phyloP scores from a whole-genome alignment of 2,888 invertebrate species.

The Ypsolopha scabrella region DNA sequence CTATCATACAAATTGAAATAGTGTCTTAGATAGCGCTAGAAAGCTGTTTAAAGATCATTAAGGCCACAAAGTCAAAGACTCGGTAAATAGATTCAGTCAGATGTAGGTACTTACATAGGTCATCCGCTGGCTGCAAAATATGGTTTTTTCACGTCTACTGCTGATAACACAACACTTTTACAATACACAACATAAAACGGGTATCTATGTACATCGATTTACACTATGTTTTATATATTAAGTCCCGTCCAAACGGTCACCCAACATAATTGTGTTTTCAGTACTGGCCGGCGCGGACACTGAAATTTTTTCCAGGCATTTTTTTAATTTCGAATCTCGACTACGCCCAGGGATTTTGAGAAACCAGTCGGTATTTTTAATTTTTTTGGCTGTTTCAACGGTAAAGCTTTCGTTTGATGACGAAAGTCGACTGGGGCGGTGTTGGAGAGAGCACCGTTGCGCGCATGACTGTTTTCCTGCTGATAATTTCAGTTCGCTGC shows the following conservation, averaged over 20 bases:
- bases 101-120: not conserved
- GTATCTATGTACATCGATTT: constrained; percentile 1
- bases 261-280: too few relatives aligned
- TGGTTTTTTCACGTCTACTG: not conserved
- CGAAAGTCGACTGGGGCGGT: too few relatives aligned
- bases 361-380: not conserved
- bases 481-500: too few relatives aligned
- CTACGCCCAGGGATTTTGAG: not conserved
- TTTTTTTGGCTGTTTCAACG: not conserved
- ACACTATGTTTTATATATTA: not conserved
- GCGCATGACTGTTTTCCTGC: not conserved
- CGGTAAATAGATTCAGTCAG: not conserved
- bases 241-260: not conserved
- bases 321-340: not conserved
- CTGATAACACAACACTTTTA: not conserved
- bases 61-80: too few relatives aligned
- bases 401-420: not conserved
- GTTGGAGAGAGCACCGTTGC: not conserved
- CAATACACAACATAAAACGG: not conserved
- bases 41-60: too few relatives aligned
- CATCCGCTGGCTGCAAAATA: not conserved
- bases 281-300: too few relatives aligned
- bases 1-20: too few relatives aligned
- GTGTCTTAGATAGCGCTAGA: too few relatives aligned
- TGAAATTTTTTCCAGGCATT: too few relatives aligned